These are phyloP conservation scores for Scaptomyza reducta DNA, from an alignment of 2,888 invertebrate genomes.

Conservation along the genomic window DNA sequence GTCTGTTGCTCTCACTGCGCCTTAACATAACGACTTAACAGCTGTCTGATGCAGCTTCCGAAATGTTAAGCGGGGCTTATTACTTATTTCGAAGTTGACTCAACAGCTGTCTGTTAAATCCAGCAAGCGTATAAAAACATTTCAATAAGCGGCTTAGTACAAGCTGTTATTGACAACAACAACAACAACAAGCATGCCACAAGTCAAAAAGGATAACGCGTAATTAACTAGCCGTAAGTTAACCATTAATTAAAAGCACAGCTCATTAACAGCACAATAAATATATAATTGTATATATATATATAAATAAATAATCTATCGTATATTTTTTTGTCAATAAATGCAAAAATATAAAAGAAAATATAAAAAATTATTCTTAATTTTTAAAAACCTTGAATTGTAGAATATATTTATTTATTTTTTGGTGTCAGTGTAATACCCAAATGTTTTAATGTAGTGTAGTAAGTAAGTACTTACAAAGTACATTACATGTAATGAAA, in stretches of 20 bases:
- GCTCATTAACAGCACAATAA: conserved; percentile 37
- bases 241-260: conserved; percentile 73
- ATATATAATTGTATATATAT: background rate
- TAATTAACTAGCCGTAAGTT: conserved; percentile 74
- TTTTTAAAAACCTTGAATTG: too few relatives aligned
- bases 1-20: background rate
- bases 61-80: conserved; percentile 5
- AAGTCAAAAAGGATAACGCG: conserved; percentile 47
- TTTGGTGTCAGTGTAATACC: too few relatives aligned
- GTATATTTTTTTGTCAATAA: background rate
- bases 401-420: too few relatives aligned
- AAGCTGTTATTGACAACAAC: conserved; percentile 1
- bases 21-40: conserved; percentile 1
- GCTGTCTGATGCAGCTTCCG: background rate
- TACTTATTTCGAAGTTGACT: background rate
- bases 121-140: conserved; percentile 8
- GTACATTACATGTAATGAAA: too few relatives aligned
- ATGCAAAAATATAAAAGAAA: too few relatives aligned
- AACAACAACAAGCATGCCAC: background rate
- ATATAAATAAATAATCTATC: conserved; percentile 11
- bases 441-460: too few relatives aligned
- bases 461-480: too few relatives aligned
- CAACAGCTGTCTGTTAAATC: conserved; percentile 32
- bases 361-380: too few relatives aligned
- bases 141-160: conserved; percentile 38